A percentile compares a stretch with the other conserved stretches of the same genome.
Evolutionary conservation across 2,797 vertebrate species (phyloP).

Genomic region (Takifugu ocellatus): DNA sequence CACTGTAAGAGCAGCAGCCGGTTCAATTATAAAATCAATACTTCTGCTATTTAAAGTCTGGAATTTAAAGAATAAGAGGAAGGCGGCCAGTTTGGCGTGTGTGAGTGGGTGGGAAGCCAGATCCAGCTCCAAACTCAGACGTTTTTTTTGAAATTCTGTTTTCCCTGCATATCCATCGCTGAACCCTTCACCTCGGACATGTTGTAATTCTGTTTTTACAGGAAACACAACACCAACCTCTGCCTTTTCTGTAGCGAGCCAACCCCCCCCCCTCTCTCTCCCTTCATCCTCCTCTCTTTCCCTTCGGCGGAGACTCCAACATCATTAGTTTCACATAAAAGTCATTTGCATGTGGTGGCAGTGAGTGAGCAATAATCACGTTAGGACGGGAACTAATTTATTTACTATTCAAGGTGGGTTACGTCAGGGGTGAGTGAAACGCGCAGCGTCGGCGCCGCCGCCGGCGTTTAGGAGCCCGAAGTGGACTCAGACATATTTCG

Average conservation of each 20-base stretch:
- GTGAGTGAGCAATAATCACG: conserved; percentile 72
- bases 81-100: conserved; percentile 1
- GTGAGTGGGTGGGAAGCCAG: conserved; percentile 44
- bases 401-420: conserved; percentile 70
- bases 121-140: conserved; percentile 68
- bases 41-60: conserved; percentile 38
- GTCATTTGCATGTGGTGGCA: conserved; percentile 72
- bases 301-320: conserved; percentile 62
- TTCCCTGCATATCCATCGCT: conserved; percentile 58
- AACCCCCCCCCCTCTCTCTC: conserved; percentile 25
- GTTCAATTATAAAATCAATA: conserved; percentile 64
- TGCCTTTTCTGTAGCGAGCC: conserved; percentile 52
- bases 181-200: conserved; percentile 60
- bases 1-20: conserved; percentile 37
- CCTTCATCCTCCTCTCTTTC: conserved; percentile 50
- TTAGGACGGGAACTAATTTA: conserved; percentile 67
- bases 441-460: conserved; percentile 57
- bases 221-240: conserved; percentile 66
- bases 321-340: conserved; percentile 75
- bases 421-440: conserved; percentile 67
- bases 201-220: conserved; percentile 68
- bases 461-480: conserved; percentile 61
- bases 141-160: conserved; percentile 7
- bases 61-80: background rate
- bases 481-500: conserved; percentile 71